phyloP scores from a whole-genome alignment of 1,140 invertebrate species.

The Calliphora vicina region DNA sequence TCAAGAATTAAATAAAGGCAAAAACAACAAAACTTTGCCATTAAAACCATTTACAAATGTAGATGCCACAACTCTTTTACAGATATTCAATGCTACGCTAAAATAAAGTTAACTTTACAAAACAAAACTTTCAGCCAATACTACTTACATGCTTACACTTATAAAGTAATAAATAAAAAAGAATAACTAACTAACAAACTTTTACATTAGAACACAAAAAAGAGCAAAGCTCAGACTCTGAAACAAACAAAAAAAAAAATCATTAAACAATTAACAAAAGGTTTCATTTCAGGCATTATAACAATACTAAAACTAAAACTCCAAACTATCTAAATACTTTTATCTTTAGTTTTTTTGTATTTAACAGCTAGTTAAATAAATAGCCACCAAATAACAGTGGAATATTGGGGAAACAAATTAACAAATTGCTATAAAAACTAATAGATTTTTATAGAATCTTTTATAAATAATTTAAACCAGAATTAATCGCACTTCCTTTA shows the following conservation, averaged over 20 bases:
- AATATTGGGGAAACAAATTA: too few relatives aligned
- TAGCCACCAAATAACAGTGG: too few relatives aligned
- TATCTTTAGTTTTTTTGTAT: not conserved
- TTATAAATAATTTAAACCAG: too few relatives aligned
- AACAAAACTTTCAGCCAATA: too few relatives aligned
- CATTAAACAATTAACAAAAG: constrained; percentile 14
- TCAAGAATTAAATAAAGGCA: not conserved
- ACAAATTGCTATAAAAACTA: too few relatives aligned
- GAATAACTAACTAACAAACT: not conserved
- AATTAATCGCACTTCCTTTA: not conserved
- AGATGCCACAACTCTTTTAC: not conserved
- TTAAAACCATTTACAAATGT: not conserved
- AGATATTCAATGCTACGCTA: too few relatives aligned
- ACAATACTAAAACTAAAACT: not conserved
- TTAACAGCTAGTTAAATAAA: too few relatives aligned
- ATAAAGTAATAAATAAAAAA: not conserved
- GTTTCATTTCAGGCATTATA: not conserved
- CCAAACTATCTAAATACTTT: not conserved
- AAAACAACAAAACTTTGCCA: not conserved
- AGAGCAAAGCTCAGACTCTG: not conserved
- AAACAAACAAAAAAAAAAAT: not conserved
- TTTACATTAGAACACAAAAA: not conserved
- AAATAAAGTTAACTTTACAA: too few relatives aligned
- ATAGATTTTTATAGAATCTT: too few relatives aligned
- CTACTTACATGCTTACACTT: not conserved